Base-by-base conservation (phyloP, 2,888 invertebrate species). In the Tetrapedia diversipes region DNA sequence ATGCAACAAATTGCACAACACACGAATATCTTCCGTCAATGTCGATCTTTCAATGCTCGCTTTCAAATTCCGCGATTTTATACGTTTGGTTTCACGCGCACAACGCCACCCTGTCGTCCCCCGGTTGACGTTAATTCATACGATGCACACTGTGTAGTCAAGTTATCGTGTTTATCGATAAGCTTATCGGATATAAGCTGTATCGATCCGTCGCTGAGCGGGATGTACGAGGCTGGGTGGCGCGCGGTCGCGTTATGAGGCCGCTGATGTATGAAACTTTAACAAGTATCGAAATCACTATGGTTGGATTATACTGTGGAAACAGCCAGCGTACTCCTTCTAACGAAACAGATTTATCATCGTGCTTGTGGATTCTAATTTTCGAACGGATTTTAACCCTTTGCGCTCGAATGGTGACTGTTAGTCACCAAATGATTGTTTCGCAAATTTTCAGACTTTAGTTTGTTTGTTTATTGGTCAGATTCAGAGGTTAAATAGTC, bases 111-210 rank as follows among this genome's bases (percentile, higher is more conserved):
- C 4, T n/a, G 24, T 19, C 4, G 8, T 19, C 11, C 39, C 34
- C 29, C n/a, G 3, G 22, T 24, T 37, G 49, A 37, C 24, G 51
- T 43, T 59, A 59, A 71, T 60, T 72, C 53, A 39, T 32, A 19
- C 29, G 41, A 49, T n/a, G 54, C 22, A 51, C 37, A n/a, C 19
- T 29, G n/a, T 29, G 34, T 27, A 61, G 39, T n/a, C 37, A 47
- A 56, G 61, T 69, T 73, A 57, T 51, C 61, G 57, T 34, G 56
- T 59, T 64, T 32, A 64, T 71, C 49, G 71, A 74, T 59, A 70
- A 74, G 72, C 57, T 64, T 64, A 53, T 64, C 39, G 57, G 53
- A 39, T 53, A 64, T 49, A 57, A 56, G 29, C 61, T 37, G 3
- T 39, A 74, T 74, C 63, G 56, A 71, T 51, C 34, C 19, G 37